These are phyloP conservation scores for Syrrhaptes paradoxus DNA, from an alignment of 2,113 vertebrate genomes.

Conservation along the genomic window DNA sequence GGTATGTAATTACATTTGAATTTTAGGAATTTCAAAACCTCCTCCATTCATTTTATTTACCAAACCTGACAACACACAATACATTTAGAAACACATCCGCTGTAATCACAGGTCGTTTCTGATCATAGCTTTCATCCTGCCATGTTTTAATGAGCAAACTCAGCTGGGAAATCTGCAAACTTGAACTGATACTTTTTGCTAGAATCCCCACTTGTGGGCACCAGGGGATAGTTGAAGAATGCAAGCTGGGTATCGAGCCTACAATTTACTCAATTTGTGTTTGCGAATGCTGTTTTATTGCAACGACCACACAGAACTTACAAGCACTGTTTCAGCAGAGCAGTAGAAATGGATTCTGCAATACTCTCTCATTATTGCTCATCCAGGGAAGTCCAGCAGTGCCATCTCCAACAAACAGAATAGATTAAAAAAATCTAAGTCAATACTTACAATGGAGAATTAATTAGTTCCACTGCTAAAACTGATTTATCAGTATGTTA, in stretches of 20 bases:
- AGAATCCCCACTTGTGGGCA: not conserved
- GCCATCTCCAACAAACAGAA: not conserved
- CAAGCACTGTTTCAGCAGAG: not conserved
- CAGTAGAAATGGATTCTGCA: not conserved
- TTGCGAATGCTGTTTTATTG: not conserved
- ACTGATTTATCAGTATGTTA: not conserved
- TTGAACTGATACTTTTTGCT: not conserved
- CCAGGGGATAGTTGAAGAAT: not conserved
- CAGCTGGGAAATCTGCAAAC: not conserved
- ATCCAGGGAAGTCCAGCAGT: not conserved
- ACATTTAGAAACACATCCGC: not conserved
- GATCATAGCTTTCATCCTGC: not conserved
- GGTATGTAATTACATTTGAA: not conserved
- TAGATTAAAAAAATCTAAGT: slow-evolving; percentile 11
- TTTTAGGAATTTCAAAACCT: not conserved
- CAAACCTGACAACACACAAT: not conserved
- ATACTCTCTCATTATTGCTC: not conserved
- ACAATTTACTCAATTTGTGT: not conserved
- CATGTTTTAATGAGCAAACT: not conserved
- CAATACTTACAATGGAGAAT: slow-evolving; percentile 23
- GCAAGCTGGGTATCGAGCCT: not conserved
- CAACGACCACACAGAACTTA: not conserved
- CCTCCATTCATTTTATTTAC: not conserved
- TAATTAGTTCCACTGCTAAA: slow-evolving; percentile 20
- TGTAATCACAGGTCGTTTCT: not conserved